A percentile compares a stretch with the other conserved stretches of the same genome.
Conservation (phyloP, 2,113 vertebrate genomes). For the Cacatua alba region DNA sequence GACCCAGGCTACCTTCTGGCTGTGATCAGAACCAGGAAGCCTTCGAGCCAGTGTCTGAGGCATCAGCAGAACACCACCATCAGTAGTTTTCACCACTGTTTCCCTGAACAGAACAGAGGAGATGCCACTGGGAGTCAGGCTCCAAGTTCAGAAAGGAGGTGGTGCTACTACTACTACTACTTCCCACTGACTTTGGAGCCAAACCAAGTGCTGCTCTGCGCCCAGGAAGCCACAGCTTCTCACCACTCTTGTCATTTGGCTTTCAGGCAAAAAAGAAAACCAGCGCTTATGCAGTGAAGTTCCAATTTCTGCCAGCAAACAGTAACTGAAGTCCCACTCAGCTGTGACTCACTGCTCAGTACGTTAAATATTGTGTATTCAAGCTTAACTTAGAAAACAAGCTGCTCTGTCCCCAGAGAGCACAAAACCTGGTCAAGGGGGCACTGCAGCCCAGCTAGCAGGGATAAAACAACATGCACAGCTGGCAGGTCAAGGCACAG, state of each 20-base stretch:
- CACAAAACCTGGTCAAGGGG: neutral
- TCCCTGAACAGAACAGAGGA: neutral
- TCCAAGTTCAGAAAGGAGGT: neutral
- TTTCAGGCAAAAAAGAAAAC: neutral
- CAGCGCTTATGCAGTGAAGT: neutral
- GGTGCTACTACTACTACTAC: neutral
- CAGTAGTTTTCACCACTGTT: neutral
- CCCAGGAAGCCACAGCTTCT: neutral
- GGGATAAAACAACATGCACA: neutral
- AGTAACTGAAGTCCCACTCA: conserved; percentile 38
- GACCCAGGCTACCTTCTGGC: neutral
- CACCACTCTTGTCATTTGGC: neutral
- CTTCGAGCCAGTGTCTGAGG: rapidly evolving
- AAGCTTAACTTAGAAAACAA: conserved; percentile 5
- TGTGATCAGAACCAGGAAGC: neutral
- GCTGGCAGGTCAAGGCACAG: neutral
- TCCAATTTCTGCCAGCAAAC: neutral
- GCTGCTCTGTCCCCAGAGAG: neutral
- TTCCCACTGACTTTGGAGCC: neutral
- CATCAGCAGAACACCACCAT: neutral
- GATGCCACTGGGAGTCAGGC: rapidly evolving
- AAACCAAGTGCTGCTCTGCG: neutral
- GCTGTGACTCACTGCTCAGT: conserved; percentile 31
- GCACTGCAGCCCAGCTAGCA: neutral
- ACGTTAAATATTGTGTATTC: conserved; percentile 46